Base-by-base conservation (phyloP, 2,113 vertebrate species). In the Clarias magur region DNA sequence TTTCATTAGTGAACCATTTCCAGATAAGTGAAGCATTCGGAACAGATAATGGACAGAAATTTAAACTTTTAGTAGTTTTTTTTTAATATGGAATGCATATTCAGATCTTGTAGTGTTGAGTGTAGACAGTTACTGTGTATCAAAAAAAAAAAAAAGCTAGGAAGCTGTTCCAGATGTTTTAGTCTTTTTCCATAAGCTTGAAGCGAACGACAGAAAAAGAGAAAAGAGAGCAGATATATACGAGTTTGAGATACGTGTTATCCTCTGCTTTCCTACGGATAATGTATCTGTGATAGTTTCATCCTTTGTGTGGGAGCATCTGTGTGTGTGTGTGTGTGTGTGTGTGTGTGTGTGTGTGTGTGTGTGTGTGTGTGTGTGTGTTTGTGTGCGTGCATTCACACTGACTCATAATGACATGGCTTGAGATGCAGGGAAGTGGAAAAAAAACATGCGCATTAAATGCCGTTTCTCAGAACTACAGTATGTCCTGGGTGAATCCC, bases 351-450 rank as follows among this genome's bases (percentile, higher is more conserved):
- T 25, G 15, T n/a, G n/a, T 34, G 70, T 48, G 57, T 82, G 79
- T 78, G 65, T 80, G 60, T 30, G 65, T 53, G 62, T 79, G 56
- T 56, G 65, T 53, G 56, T 81, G 12, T 48, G 17, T 63, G 59
- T 70, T 7, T 12, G 21, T 73, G 70, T 56, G 27, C 73, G 78
- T 25, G 15, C 30, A 21, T 34, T 85, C 34, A 60, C 73, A 80
- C 25, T 70, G 85, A 88, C 67, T 88, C 89, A 85, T 85, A 78
- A 87, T 86, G 78, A 88, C 53, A 56, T 82, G 78, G 54, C 56
- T 83, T 68, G 17, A 82, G 76, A 88, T 54, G 53, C 56, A 38
- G 63, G 62, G 15, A 65, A 85, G 48, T 84, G 38, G n/a, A 70
- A 42, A 62, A 62, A 87, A 85, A 84, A 83, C 68, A 83, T 85